Conservation (phyloP, 1,140 invertebrate genomes). For the Heliconius hewitsoni region DNA sequence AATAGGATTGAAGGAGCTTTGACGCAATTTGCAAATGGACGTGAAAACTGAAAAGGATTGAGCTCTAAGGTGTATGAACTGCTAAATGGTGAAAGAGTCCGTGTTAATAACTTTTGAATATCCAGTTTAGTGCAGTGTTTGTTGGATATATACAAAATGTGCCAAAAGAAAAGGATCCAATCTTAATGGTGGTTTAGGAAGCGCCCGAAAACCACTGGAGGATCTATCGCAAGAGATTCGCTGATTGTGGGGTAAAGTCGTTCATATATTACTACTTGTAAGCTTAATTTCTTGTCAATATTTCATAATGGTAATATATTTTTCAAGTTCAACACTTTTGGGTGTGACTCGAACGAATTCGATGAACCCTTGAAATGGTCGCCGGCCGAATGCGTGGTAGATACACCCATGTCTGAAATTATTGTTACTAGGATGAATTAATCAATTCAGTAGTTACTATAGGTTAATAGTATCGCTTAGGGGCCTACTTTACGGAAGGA, state of each 20-base stretch:
- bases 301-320: conserved; percentile 24
- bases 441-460: conserved; percentile 39
- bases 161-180: conserved; percentile 79
- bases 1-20: conserved; percentile 75
- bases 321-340: conserved; percentile 30
- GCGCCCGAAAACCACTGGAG: conserved; percentile 72
- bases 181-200: conserved; percentile 80
- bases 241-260: conserved; percentile 80
- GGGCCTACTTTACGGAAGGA: conserved; percentile 38
- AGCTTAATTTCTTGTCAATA: conserved; percentile 28
- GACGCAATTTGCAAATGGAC: conserved; percentile 82
- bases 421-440: conserved; percentile 44
- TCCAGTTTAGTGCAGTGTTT: conserved; percentile 72
- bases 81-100: conserved; percentile 74
- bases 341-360: conserved; percentile 42
- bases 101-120: conserved; percentile 76
- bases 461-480: conserved; percentile 29
- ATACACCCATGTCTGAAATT: conserved; percentile 41
- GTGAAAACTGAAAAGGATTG: conserved; percentile 80
- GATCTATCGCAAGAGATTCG: conserved; percentile 69
- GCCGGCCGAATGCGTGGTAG: conserved; percentile 50
- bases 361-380: conserved; percentile 46
- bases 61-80: conserved; percentile 78
- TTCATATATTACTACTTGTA: conserved; percentile 52
- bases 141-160: conserved; percentile 76